These are phyloP conservation scores for Montipora cactus DNA, from an alignment of 64 coral and sea anemone genomes.

Conservation along the genomic window DNA sequence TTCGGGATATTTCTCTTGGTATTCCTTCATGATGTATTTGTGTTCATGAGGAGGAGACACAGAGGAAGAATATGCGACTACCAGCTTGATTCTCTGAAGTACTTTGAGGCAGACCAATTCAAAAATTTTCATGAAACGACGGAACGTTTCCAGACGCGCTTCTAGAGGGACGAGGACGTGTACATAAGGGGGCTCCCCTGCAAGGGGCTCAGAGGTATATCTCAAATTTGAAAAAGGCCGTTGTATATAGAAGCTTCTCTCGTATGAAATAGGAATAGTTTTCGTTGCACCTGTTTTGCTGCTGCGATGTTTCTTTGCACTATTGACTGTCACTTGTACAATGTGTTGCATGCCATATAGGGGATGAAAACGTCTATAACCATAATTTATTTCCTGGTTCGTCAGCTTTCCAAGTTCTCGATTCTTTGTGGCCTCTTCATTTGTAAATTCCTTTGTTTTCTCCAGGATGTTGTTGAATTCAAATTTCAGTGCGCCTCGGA, in stretches of 20 bases:
- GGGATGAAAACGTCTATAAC: slow-evolving; percentile 81
- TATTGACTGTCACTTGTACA: slow-evolving; percentile 81
- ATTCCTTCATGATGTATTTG: slow-evolving; percentile 70
- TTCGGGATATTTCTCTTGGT: slow-evolving; percentile 65
- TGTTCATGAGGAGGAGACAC: slow-evolving; percentile 66
- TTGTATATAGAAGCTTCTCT: slow-evolving; percentile 68
- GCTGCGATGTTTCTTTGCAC: slow-evolving; percentile 24
- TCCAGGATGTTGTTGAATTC: slow-evolving; percentile 71
- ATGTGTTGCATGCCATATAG: slow-evolving; percentile 80
- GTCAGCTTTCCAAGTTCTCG: slow-evolving; percentile 60
- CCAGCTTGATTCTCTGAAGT: slow-evolving; percentile 80
- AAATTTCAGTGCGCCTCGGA: slow-evolving; percentile 74
- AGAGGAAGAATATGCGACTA: slow-evolving; percentile 85
- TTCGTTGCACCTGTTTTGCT: not conserved
- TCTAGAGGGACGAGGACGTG: slow-evolving; percentile 88
- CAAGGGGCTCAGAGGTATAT: slow-evolving; percentile 43
- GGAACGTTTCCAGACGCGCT: slow-evolving; percentile 79
- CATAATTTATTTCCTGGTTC: slow-evolving; percentile 83
- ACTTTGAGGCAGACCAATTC: slow-evolving; percentile 74
- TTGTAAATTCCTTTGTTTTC: slow-evolving; percentile 60
- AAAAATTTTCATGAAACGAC: slow-evolving; percentile 88
- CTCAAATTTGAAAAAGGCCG: slow-evolving; percentile 84
- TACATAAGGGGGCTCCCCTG: slow-evolving; percentile 26
- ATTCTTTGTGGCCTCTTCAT: slow-evolving; percentile 72
- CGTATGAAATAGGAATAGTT: slow-evolving; percentile 39